Conservation (phyloP, 2,113 vertebrate genomes). For the Scophthalmus maximus region DNA sequence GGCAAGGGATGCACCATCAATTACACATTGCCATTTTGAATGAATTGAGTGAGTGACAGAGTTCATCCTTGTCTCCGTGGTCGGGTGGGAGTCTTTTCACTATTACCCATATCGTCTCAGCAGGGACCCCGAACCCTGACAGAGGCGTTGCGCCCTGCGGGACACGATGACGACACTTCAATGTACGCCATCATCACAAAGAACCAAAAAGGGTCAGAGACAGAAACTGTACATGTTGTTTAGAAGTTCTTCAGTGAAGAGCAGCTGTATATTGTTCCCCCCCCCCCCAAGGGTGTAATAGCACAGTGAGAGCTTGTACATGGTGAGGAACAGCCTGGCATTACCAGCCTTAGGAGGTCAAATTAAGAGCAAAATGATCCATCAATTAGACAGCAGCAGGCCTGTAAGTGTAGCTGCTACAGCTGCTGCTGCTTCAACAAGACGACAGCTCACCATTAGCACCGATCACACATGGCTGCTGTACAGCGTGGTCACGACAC, state of each 20-base stretch:
- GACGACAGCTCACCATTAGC: constrained; percentile 64
- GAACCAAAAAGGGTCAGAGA: neutral
- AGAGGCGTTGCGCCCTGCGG: neutral
- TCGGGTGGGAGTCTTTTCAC: constrained; percentile 21
- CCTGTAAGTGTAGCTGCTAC: constrained; percentile 71
- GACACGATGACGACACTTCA: constrained; percentile 2
- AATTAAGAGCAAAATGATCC: constrained; percentile 81
- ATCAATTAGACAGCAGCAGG: constrained; percentile 75
- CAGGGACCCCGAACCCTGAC: constrained; percentile 13
- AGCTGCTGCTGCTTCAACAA: constrained; percentile 66
- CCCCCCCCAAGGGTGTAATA: constrained; percentile 48
- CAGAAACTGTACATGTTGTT: constrained; percentile 44
- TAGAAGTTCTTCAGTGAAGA: constrained; percentile 67
- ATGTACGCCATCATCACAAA: neutral
- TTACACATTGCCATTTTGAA: constrained; percentile 78
- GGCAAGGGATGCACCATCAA: constrained; percentile 78
- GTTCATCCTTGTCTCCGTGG: constrained; percentile 67
- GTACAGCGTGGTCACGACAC: constrained; percentile 59
- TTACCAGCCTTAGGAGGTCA: constrained; percentile 78
- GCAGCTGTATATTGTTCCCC: constrained; percentile 56
- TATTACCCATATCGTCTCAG: constrained; percentile 1
- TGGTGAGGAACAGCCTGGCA: constrained; percentile 72
- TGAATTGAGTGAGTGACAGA: constrained; percentile 78
- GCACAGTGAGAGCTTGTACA: constrained; percentile 63
- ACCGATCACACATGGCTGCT: constrained; percentile 55